phyloP scores from a whole-genome alignment of 2,113 vertebrate species.

The Takifugu bimaculatus region DNA sequence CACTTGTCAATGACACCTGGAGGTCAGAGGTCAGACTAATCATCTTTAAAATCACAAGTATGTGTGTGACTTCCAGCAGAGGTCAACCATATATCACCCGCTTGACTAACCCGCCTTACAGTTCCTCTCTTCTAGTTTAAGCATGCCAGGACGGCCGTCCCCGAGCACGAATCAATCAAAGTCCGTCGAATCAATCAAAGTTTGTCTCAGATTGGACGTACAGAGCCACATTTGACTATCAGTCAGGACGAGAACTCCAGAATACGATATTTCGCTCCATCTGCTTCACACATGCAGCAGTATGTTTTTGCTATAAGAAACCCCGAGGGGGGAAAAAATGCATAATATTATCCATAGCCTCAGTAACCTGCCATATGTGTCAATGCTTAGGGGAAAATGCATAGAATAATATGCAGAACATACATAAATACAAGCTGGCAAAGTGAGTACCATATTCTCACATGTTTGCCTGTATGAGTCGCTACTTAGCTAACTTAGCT shows the following conservation, averaged over 20 bases:
- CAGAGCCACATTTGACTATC: slow-evolving; percentile 29
- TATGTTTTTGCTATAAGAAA: slow-evolving; percentile 7
- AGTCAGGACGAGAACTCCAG: slow-evolving; percentile 22
- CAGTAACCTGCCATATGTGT: slow-evolving; percentile 41
- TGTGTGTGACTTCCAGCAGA: slow-evolving; percentile 39
- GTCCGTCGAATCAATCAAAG: slow-evolving; percentile 1
- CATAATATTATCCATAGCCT: slow-evolving; percentile 9
- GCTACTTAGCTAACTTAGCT: too few species aligned
- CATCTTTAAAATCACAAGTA: slow-evolving; percentile 37
- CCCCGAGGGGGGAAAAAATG: slow-evolving; percentile 3
- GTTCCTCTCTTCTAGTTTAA: slow-evolving; percentile 7
- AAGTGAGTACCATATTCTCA: not conserved
- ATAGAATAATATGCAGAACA: slow-evolving; percentile 25
- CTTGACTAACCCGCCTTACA: slow-evolving; percentile 2
- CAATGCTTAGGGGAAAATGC: slow-evolving; percentile 21
- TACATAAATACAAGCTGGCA: not conserved
- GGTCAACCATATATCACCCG: slow-evolving; percentile 44
- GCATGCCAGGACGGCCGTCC: slow-evolving; percentile 13
- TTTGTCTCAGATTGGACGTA: slow-evolving; percentile 23
- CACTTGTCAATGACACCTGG: slow-evolving; percentile 3
- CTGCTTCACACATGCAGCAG: slow-evolving; percentile 6
- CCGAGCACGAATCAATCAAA: slow-evolving; percentile 49
- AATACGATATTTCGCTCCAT: slow-evolving; percentile 27
- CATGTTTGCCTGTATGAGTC: not conserved
- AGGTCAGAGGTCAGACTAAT: slow-evolving; percentile 46